These are phyloP conservation scores for Tachyglossus aculeatus DNA, from an alignment of 2,797 vertebrate genomes.

Conservation along the genomic window DNA sequence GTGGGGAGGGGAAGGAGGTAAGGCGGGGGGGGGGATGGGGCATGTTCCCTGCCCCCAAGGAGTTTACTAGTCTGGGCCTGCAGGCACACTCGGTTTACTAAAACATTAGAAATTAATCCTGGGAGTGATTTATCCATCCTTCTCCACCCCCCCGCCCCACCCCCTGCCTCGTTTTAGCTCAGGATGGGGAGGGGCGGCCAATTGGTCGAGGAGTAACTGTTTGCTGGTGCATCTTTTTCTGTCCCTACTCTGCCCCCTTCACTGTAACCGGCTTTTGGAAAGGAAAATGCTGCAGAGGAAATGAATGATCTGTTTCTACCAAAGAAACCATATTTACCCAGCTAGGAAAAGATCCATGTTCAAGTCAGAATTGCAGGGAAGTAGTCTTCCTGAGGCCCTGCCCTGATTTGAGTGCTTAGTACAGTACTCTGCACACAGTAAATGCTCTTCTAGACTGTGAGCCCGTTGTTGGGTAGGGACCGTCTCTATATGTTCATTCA, in stretches of 20 bases:
- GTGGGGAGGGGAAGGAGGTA: background rate
- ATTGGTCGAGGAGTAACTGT: slow-evolving; percentile 46
- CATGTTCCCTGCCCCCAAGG: background rate
- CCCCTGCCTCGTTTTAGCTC: background rate
- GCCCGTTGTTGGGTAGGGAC: too few species aligned
- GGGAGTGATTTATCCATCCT: too few species aligned
- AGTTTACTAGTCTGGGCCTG: too few species aligned
- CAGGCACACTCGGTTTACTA: too few species aligned
- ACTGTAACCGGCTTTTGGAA: slow-evolving; percentile 21
- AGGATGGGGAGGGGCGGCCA: slow-evolving; percentile 19
- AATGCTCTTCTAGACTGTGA: too few species aligned
- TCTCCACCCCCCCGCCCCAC: background rate
- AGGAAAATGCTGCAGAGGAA: slow-evolving; percentile 43
- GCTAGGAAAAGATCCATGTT: background rate
- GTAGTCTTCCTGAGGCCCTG: background rate
- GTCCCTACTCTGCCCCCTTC: background rate
- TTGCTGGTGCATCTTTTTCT: too few species aligned
- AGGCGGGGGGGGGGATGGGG: background rate
- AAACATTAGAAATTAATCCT: too few species aligned
- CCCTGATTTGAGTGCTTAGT: too few species aligned
- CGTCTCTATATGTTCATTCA: too few species aligned
- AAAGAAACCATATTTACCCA: slow-evolving; percentile 31
- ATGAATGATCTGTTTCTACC: slow-evolving; percentile 32
- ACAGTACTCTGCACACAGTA: too few species aligned
- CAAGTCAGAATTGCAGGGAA: background rate